Percentiles rank a stretch among this genome's conserved stretches.
These are phyloP conservation scores for Tupaia chinensis DNA, from an alignment of 2,113 vertebrate genomes.

Conservation along the genomic window DNA sequence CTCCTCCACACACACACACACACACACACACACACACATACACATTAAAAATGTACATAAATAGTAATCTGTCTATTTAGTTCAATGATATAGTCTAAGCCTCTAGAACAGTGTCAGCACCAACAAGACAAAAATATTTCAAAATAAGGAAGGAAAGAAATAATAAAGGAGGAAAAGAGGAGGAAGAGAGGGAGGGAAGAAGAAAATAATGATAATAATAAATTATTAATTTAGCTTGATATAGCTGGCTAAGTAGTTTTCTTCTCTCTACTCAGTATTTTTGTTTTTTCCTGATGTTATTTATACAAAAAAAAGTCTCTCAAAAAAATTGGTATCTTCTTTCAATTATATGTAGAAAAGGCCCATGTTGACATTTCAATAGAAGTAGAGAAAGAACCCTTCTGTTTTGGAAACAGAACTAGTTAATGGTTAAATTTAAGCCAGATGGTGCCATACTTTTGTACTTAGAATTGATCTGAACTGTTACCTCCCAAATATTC, in stretches of 20 bases:
- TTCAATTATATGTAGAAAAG: not conserved
- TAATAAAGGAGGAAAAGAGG: not conserved
- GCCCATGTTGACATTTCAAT: not conserved
- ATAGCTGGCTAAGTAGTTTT: not conserved
- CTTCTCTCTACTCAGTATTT: not conserved
- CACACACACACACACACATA: not conserved
- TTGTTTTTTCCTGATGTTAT: not conserved
- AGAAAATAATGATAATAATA: not conserved
- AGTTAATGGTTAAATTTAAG: not conserved
- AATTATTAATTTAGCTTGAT: not conserved
- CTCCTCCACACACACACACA: not conserved
- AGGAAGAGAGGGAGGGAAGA: not conserved
- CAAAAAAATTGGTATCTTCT: constrained; percentile 3
- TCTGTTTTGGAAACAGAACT: not conserved
- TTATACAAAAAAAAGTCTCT: not conserved
- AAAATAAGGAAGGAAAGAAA: not conserved
- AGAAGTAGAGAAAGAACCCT: not conserved
- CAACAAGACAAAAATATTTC: not conserved
- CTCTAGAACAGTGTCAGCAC: not conserved
- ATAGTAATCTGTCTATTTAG: not conserved
- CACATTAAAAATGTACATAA: not conserved
- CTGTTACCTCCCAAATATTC: not conserved
- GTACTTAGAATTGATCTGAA: not conserved
- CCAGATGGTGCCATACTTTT: not conserved
- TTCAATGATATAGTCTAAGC: not conserved